Evolutionary conservation across 2,888 invertebrate species (phyloP), one percentile per base, ranked within the genome.

Genomic region (Axea sp.): DNA sequence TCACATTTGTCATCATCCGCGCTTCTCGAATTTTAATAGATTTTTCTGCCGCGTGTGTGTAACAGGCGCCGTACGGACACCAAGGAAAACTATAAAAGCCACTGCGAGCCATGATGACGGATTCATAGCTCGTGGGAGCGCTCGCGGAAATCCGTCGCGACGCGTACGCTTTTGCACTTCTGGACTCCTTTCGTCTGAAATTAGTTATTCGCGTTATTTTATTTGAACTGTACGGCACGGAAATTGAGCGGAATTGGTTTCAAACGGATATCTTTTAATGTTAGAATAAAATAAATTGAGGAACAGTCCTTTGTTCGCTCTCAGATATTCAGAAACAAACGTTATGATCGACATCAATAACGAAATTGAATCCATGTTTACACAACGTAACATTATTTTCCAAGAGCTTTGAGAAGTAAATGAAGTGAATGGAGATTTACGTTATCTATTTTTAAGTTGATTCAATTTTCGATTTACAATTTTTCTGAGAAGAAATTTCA

Each of bases 51-150:
- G 55, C 35, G 19, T 12, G 45, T 11, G 12, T 19, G 19, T 30
- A 55, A 55, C 45, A 47, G 43, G 64, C 62, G 55, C 51, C 55
- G 49, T 31, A 8, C 55, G 19, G 22, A 24, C 60, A 37, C 57
- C 51, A 45, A 64, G 76, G 78, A 76, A 77, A 77, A 81, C 81
- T 84, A 82, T 84, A 81, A 84, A 83, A 83, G 80, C 81, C 39
- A 72, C 73, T 71, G 80, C 81, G 77, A 64, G 75, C 49, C 67
- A 76, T 80, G 86, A 81, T 84, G 86, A 86, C 82, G 81, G 86
- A 86, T 86, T 86, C 84, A 86, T 82, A 75, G 78, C 73, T 76
- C 77, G 77, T 80, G 79, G 79, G 81, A 81, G 79, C 78, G 75
- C 81, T 77, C 64, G 73, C 73, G 62, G 67, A 57, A 77, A 59